These are phyloP conservation scores for Aspidoscelis tigris DNA, from an alignment of 2,113 vertebrate genomes.

Conservation along the genomic window DNA sequence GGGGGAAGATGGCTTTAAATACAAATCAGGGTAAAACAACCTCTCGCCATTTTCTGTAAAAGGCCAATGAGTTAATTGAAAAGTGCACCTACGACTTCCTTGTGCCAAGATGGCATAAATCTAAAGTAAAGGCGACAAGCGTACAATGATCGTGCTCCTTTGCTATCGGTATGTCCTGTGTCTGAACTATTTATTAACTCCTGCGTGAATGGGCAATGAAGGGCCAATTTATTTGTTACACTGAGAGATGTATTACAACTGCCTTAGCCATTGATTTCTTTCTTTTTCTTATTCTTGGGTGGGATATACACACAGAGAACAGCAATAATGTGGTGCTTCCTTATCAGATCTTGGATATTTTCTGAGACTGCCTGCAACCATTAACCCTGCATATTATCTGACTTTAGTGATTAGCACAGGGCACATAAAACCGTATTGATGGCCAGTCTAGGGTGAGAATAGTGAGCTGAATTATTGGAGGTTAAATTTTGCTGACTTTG, in stretches of 20 bases:
- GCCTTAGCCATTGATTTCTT: slow-evolving; percentile 83
- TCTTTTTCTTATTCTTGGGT: slow-evolving; percentile 73
- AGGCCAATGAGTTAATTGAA: slow-evolving; percentile 87
- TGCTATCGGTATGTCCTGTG: slow-evolving; percentile 75
- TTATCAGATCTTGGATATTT: slow-evolving; percentile 87
- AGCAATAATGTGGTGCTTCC: slow-evolving; percentile 75
- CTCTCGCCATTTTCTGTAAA: slow-evolving; percentile 81
- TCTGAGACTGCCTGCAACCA: slow-evolving; percentile 81
- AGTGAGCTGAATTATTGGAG: slow-evolving; percentile 78
- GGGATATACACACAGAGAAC: slow-evolving; percentile 72
- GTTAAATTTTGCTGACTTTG: slow-evolving; percentile 85
- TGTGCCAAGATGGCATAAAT: slow-evolving; percentile 91
- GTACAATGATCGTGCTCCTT: slow-evolving; percentile 87
- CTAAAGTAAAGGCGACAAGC: slow-evolving; percentile 80
- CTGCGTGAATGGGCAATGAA: slow-evolving; percentile 88
- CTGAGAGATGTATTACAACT: slow-evolving; percentile 80
- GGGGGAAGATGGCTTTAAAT: slow-evolving; percentile 47
- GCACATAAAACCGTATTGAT: slow-evolving; percentile 84
- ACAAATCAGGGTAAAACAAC: slow-evolving; percentile 71
- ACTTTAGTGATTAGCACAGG: slow-evolving; percentile 86
- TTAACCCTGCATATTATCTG: slow-evolving; percentile 89
- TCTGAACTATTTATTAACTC: slow-evolving; percentile 86
- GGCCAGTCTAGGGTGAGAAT: slow-evolving; percentile 72
- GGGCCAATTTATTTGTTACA: slow-evolving; percentile 83
- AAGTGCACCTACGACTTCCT: slow-evolving; percentile 78